Evolutionary conservation across 1,140 invertebrate genomes (phyloP), one percentile per base, ranked within the genome.

Genomic region (Drusus annulatus): DNA sequence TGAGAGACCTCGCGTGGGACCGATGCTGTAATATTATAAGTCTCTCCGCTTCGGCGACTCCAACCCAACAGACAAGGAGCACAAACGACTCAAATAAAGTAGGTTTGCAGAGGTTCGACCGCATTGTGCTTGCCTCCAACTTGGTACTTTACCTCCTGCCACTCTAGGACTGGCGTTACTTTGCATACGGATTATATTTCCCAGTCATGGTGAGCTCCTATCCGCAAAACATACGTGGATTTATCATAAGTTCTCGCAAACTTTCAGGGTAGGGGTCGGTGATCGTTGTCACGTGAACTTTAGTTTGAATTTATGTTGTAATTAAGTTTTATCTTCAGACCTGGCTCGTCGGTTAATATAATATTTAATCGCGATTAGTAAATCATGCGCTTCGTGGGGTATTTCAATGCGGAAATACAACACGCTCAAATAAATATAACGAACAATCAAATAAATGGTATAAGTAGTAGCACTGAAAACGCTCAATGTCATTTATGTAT

Each of bases 61-160:
- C 28, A 31, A 36, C 62, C 6, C 28, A 31, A 31, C 36, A n/a
- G n/a, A n/a, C n/a, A n/a, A n/a, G 62, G 28, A 65, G 62, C 25
- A 65, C 28, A 65, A 25, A 65, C 62, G 36, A 65, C 23, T 65
- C 28, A 65, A 28, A 65, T 65, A 65, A 71, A 71, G 16, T 51
- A 71, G 31, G 51, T 28, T 45, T 45, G 36, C 36, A 4, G 21
- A 54, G 17, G 50, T 56, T 28, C 50, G 28, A 56, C 71, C 71
- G 21, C 71, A 74, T 56, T 74, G 68, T 71, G 51, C 45, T 56
- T 23, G 19, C 17, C 58, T 56, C 31, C 52, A 74, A 74, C 71
- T 74, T 74, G 21, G 50, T 74, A 74, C 45, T 74, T 74, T n/a
- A 74, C 17, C 54, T 10, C 71, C 25, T 3, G 21, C 62, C 62